phyloP scores from a whole-genome alignment of 2,113 vertebrate species.

The Pterocles gutturalis region DNA sequence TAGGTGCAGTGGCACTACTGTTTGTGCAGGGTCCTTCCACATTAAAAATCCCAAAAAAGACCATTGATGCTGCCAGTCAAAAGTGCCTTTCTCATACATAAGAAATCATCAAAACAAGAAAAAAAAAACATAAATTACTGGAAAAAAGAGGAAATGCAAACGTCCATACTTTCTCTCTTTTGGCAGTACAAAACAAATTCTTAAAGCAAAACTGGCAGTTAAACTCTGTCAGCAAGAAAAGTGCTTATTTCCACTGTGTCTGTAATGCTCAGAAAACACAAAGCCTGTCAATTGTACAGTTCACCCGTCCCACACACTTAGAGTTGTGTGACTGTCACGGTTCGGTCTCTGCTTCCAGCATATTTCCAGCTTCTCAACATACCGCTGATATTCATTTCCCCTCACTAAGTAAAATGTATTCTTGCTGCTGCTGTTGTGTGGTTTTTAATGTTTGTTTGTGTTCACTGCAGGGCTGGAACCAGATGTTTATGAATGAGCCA shows the following conservation, averaged over 20 bases:
- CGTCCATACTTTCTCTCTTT: background rate
- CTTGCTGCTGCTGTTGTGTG: background rate
- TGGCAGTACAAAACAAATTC: background rate
- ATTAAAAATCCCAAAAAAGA: background rate
- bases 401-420: background rate
- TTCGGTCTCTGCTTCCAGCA: background rate
- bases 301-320: background rate
- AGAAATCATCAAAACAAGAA: background rate
- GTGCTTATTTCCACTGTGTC: background rate
- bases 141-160: background rate
- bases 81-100: background rate
- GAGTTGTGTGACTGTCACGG: background rate
- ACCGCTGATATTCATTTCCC: background rate
- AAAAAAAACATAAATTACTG: background rate
- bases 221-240: background rate
- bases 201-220: background rate
- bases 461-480: background rate
- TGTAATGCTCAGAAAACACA: background rate
- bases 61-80: background rate
- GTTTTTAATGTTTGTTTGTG: background rate
- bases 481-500: background rate
- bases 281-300: background rate
- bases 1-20: background rate
- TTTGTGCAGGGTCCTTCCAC: background rate
- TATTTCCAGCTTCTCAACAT: background rate